Evolutionary conservation across 53 echinoderm and acorn worm genomes (phyloP).

Genomic region (Arbacia lixula): DNA sequence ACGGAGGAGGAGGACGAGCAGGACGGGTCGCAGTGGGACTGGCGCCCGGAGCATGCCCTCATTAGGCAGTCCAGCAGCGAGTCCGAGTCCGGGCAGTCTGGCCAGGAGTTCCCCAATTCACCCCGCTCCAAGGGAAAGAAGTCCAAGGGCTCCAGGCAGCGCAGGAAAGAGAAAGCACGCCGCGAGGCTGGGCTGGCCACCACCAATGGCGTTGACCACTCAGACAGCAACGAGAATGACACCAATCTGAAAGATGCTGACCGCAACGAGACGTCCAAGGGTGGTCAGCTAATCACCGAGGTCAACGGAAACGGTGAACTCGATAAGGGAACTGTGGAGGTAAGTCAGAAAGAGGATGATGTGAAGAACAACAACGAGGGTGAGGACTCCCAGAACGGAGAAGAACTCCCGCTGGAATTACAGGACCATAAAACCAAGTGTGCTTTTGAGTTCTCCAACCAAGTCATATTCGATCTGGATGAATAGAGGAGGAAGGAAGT

Average conservation of each 20-base stretch:
- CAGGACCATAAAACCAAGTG: slow-evolving; percentile 83
- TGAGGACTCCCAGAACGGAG: slow-evolving; percentile 22
- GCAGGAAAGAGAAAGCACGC: slow-evolving; percentile 76
- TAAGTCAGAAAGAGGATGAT: background rate
- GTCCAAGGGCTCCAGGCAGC: slow-evolving; percentile 73
- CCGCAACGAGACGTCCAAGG: background rate
- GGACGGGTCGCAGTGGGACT: slow-evolving; percentile 59
- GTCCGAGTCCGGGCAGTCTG: slow-evolving; percentile 68
- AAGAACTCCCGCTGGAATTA: slow-evolving; percentile 70
- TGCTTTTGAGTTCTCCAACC: slow-evolving; percentile 83
- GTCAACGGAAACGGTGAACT: background rate
- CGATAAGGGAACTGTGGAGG: slow-evolving; percentile 1
- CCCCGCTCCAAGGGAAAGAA: slow-evolving; percentile 69
- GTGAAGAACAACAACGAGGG: slow-evolving; percentile 20
- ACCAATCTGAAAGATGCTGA: slow-evolving; percentile 40
- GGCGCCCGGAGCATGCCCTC: slow-evolving; percentile 49
- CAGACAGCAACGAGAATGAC: slow-evolving; percentile 44
- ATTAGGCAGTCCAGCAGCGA: slow-evolving; percentile 83
- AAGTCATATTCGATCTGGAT: slow-evolving; percentile 96
- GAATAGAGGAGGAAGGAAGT: too few relatives aligned
- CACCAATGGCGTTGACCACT: slow-evolving; percentile 35
- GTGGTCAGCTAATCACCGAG: background rate
- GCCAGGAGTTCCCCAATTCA: slow-evolving; percentile 39
- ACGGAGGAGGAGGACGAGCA: slow-evolving; percentile 59
- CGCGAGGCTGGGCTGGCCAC: slow-evolving; percentile 31